Evolutionary conservation across 2,888 invertebrate genomes (phyloP).

Genomic region (Hyles lineata): DNA sequence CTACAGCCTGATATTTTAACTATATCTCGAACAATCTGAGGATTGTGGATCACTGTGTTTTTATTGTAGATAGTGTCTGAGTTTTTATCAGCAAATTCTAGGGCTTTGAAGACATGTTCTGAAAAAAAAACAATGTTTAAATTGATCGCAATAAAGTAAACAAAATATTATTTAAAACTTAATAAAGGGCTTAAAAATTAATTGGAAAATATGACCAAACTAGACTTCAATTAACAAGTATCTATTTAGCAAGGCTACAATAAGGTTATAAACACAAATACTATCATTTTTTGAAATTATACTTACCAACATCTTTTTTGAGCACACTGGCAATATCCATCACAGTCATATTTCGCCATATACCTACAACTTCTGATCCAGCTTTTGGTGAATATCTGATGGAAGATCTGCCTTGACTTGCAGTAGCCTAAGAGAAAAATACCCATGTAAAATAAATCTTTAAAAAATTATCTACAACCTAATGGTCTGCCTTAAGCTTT

Average conservation of each 20-base stretch:
- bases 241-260: too few relatives aligned
- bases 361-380: conserved; percentile 84
- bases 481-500: too few relatives aligned
- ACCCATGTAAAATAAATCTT: background rate
- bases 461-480: background rate
- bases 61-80: conserved; percentile 79
- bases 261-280: too few relatives aligned
- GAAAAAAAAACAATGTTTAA: conserved; percentile 50
- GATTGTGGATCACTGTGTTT: conserved; percentile 86
- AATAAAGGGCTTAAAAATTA: too few relatives aligned
- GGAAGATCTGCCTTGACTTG: conserved; percentile 71
- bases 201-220: too few relatives aligned
- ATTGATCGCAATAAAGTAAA: background rate
- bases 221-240: too few relatives aligned
- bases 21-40: conserved; percentile 87
- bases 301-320: conserved; percentile 85
- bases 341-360: conserved; percentile 94
- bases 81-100: conserved; percentile 87
- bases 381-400: conserved; percentile 87
- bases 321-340: conserved; percentile 88
- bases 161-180: too few relatives aligned
- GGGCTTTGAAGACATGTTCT: conserved; percentile 89
- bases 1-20: conserved; percentile 88
- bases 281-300: background rate
- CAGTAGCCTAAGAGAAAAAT: conserved; percentile 54